A percentile compares a stretch with the other conserved stretches of the same genome.
These are phyloP conservation scores for Malaclemys terrapin DNA, from an alignment of 2,113 vertebrate genomes.

Conservation along the genomic window DNA sequence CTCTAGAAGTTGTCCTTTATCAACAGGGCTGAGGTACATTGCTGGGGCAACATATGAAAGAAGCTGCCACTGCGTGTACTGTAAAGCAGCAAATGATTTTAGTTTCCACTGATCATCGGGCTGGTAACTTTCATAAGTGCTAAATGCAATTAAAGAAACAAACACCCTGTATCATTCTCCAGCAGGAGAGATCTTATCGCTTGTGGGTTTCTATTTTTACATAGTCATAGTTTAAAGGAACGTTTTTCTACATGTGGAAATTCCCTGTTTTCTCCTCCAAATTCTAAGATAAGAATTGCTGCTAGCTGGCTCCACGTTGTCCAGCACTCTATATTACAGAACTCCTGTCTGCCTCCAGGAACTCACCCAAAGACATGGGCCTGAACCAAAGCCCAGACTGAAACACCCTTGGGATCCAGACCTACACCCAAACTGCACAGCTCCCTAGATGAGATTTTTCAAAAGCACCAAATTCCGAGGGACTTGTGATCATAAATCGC, in stretches of 20 bases:
- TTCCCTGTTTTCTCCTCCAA: conserved; percentile 77
- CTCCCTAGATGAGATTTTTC: conserved; percentile 37
- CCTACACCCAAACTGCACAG: conserved; percentile 53
- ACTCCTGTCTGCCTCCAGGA: conserved; percentile 52
- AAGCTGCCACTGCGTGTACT: conserved; percentile 38
- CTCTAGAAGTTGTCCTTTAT: conserved; percentile 41
- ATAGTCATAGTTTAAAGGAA: conserved; percentile 78
- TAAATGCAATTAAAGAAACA: conserved; percentile 73
- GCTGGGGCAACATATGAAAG: conserved; percentile 34
- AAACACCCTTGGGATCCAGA: conserved; percentile 65
- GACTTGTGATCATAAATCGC: not conserved
- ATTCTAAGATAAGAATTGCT: conserved; percentile 65
- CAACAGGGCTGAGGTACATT: not conserved
- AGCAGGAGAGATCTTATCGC: conserved; percentile 73
- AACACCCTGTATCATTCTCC: conserved; percentile 66
- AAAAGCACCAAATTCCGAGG: conserved; percentile 41
- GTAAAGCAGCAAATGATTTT: conserved; percentile 45
- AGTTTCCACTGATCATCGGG: conserved; percentile 1
- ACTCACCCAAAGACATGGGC: conserved; percentile 24
- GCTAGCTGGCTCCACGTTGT: conserved; percentile 49
- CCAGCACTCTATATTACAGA: conserved; percentile 51
- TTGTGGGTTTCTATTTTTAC: conserved; percentile 74
- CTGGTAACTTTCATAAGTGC: conserved; percentile 58
- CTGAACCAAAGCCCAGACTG: conserved; percentile 63
- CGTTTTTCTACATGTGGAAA: conserved; percentile 76